These are phyloP conservation scores for Heliconius erato DNA, from an alignment of 2,888 invertebrate species.

Conservation along the genomic window DNA sequence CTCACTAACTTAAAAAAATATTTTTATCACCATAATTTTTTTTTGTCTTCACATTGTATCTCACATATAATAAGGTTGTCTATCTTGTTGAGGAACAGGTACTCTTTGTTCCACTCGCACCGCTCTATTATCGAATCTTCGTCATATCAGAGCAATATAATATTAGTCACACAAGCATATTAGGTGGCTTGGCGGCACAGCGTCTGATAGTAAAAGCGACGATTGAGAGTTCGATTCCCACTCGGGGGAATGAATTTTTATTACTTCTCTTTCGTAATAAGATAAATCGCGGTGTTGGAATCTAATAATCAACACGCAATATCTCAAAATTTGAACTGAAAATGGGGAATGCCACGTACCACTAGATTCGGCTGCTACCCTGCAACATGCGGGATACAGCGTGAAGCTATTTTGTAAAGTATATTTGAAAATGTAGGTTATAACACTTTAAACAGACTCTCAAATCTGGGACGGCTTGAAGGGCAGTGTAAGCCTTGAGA, in stretches of 20 bases:
- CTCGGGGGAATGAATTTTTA: background rate
- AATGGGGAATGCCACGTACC: background rate
- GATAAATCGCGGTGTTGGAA: background rate
- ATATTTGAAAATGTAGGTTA: slow-evolving; percentile 11
- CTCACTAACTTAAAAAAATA: background rate
- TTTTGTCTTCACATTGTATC: background rate
- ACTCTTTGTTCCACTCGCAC: too few species aligned
- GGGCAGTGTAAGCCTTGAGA: slow-evolving; percentile 35
- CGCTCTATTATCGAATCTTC: too few species aligned
- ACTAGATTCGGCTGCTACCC: background rate
- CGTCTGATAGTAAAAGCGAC: too few species aligned
- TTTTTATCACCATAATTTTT: background rate
- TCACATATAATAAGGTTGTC: background rate
- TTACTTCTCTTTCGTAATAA: background rate
- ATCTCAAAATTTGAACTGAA: background rate
- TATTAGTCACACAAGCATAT: too few species aligned
- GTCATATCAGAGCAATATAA: too few species aligned
- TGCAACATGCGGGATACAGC: background rate
- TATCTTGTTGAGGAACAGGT: background rate
- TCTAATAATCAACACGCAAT: background rate
- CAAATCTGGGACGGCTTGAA: slow-evolving; percentile 30
- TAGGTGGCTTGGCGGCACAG: too few species aligned
- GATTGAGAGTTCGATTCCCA: background rate
- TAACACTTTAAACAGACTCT: background rate
- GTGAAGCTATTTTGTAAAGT: background rate